A percentile compares a stretch with the other conserved stretches of the same genome.
phyloP scores from a whole-genome alignment of 2,113 vertebrate species.

The Amblyornis subalaris region DNA sequence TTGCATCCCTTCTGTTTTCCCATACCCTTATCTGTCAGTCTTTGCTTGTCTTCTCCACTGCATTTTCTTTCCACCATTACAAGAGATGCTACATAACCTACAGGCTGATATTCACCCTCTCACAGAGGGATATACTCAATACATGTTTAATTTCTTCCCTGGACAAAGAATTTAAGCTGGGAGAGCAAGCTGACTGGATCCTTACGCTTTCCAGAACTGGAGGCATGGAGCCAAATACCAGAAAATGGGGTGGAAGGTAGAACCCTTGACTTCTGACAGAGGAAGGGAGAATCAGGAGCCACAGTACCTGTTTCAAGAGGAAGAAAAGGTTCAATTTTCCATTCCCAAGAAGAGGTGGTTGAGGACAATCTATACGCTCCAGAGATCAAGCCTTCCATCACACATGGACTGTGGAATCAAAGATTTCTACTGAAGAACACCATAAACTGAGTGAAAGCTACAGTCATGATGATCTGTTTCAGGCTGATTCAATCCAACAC shows the following conservation, averaged over 20 bases:
- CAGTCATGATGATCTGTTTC: neutral
- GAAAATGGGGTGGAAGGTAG: neutral
- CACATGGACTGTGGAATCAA: neutral
- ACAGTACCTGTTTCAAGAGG: neutral
- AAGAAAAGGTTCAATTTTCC: neutral
- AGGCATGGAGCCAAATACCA: neutral
- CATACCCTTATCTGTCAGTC: neutral
- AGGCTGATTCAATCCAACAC: neutral
- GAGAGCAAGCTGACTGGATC: neutral
- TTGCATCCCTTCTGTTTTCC: neutral
- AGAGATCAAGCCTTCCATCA: neutral
- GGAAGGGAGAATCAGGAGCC: neutral
- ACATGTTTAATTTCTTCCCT: neutral
- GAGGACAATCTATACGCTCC: neutral
- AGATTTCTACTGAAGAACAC: neutral
- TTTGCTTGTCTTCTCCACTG: neutral
- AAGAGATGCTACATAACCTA: neutral
- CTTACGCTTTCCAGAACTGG: neutral
- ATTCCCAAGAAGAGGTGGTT: neutral
- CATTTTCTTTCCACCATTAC: neutral
- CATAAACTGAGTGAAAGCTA: neutral
- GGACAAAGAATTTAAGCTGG: neutral
- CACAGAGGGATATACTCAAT: neutral
- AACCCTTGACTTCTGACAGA: neutral
- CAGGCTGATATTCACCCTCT: accelerated